Conservation (phyloP, 2,113 vertebrate species). For the Trinectes maculatus region DNA sequence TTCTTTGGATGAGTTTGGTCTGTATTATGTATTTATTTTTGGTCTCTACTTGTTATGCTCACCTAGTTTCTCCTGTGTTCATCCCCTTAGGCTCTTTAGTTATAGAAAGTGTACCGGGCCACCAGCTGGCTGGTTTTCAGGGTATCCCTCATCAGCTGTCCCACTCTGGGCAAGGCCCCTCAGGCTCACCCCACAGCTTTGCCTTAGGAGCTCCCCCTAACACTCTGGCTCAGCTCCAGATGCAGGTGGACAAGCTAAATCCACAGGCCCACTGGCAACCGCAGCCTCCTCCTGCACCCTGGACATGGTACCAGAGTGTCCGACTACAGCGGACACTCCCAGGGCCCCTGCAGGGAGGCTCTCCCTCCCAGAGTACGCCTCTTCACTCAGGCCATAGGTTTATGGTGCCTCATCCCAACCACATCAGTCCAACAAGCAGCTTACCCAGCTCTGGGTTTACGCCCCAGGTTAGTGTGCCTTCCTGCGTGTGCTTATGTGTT, state of each 20-base stretch:
- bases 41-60: constrained; percentile 36
- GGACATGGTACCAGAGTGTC: constrained; percentile 72
- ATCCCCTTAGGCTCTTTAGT: constrained; percentile 75
- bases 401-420: constrained; percentile 45
- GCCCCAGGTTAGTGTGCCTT: constrained; percentile 53
- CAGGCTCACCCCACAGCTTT: constrained; percentile 55
- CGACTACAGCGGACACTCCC: constrained; percentile 60
- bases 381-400: constrained; percentile 52
- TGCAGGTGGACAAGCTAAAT: constrained; percentile 81
- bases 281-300: constrained; percentile 65
- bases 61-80: constrained; percentile 14
- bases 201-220: constrained; percentile 54
- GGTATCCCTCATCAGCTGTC: constrained; percentile 65
- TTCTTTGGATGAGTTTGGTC: constrained; percentile 16
- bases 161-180: constrained; percentile 56
- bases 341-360: constrained; percentile 61
- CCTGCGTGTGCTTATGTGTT: constrained; percentile 7
- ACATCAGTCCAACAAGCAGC: constrained; percentile 52
- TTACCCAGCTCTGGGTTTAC: constrained; percentile 52
- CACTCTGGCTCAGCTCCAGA: constrained; percentile 80
- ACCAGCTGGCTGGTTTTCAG: constrained; percentile 63
- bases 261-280: constrained; percentile 65
- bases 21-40: background rate
- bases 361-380: constrained; percentile 59
- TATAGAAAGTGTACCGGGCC: constrained; percentile 70